Base-by-base conservation (phyloP, 2,113 vertebrate species). In the Pampusana beccarii region DNA sequence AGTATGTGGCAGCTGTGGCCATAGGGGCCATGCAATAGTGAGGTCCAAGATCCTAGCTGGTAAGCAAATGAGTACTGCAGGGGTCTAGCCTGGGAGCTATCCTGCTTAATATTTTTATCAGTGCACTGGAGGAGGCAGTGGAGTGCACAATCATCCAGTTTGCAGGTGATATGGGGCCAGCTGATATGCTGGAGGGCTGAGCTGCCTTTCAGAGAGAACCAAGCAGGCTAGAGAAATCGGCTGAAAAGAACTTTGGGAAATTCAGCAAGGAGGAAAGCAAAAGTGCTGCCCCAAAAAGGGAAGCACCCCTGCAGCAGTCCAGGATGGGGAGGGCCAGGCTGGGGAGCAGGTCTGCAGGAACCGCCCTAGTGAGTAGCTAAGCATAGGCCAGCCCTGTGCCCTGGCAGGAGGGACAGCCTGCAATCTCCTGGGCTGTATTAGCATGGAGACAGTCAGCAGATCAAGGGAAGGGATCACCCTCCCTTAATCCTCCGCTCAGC, bases 81-180 rank as follows among this genome's bases (percentile, higher is more conserved):
- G 13, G 14, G 17, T 79, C 11, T 60, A 71, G 33, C 20, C 61
- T 42, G 19, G 25, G 20, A 38, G 28, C 33, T 51, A 24, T 34
- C 65, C 61, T 75, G 18, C 16, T 69, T 51, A 33, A 7, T 29
- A 38, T 9, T 61, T 40, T 66, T 44, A 31, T 34, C 48, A 34
- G 34, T 24, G 12, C 21, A 33, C 54, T 61, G 11, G 34, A 83
- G 34, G 14, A 93, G 51, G 42, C 14, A 70, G 18, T 2, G 13
- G 18, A 79, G 16, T 7, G 11, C 8, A 14, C 0, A 0, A 5
- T 71, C n/a, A 64, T 24, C 56, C 12, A 16, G 48, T 28, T 36
- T 75, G 33, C 61, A 93, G 42, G 48, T 31, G 56, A 51, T 51
- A 25, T 0, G 6, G 8, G 21, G 31, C 18, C 15, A 53, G 50